Conservation (phyloP, 1,140 invertebrate genomes). For the Hydropsyche tenuis region DNA sequence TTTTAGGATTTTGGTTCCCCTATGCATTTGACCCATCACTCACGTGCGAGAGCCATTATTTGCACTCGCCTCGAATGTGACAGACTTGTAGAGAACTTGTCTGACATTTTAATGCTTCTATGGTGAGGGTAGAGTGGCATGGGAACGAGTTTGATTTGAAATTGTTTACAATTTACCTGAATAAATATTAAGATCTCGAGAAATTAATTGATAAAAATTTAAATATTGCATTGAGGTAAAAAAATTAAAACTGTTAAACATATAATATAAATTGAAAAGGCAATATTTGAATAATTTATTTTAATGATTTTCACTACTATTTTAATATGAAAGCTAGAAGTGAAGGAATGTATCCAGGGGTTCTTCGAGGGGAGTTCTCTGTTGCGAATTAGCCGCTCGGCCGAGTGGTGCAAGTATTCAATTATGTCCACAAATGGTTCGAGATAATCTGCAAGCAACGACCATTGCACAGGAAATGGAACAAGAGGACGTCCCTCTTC, state of each 20-base stretch:
- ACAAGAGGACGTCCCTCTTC: neutral
- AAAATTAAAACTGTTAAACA: no score
- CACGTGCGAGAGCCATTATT: conserved; percentile 19
- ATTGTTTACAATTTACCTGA: no score
- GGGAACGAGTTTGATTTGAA: neutral
- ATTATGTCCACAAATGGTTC: conserved; percentile 57
- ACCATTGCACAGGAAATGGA: conserved; percentile 1
- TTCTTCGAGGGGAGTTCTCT: conserved; percentile 5
- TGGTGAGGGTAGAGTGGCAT: neutral
- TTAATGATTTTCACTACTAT: no score
- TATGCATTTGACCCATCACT: conserved; percentile 7
- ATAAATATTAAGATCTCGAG: no score
- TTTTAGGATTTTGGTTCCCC: conserved; percentile 18
- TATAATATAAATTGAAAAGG: no score
- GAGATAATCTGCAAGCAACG: conserved; percentile 53
- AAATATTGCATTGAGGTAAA: no score
- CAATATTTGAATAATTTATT: no score
- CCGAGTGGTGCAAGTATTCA: conserved; percentile 54
- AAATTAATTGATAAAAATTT: no score
- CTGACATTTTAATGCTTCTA: conserved; percentile 19
- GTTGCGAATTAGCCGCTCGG: conserved; percentile 42
- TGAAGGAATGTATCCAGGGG: neutral
- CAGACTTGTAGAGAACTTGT: conserved; percentile 21
- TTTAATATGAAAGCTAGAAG: neutral
- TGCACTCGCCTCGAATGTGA: conserved; percentile 16